Base-by-base conservation (phyloP, 2,797 vertebrate species). In the Amblyopsis hoosieri region DNA sequence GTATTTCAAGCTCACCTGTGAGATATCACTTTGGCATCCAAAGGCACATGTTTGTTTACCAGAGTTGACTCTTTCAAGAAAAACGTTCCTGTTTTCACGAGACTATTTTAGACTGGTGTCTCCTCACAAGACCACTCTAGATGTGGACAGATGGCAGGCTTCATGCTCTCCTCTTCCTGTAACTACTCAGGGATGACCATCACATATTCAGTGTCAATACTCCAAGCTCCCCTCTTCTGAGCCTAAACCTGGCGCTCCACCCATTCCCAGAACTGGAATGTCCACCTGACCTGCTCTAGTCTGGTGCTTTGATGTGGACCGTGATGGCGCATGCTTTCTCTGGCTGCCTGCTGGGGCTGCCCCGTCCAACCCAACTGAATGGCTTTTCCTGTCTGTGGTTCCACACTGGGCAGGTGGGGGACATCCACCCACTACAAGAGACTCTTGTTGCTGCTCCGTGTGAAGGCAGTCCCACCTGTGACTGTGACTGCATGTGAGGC, bases 391-490 rank as follows among this genome's bases (percentile, higher is more conserved):
- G 83, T 89, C 83, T 75, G 63, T 23, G 10, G 54, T 75, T 69
- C 75, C 59, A 71, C 60, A 33, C 54, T 68, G 63, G 60, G 47
- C 42, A 77, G 47, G 29, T 76, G 78, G 67, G 71, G 69, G 71
- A 57, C 78, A 75, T 60, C 12, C 52, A 60, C 49, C 70, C 79
- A 79, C 75, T 79, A 89, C 78, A 90, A 89, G 75, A 83, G 82
- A 54, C 69, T 72, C 78, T 81, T 85, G 78, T 81, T 81, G 74
- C 82, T 69, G 69, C 70, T 72, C 72, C 75, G 64, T 58, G 71
- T 84, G 79, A 85, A 86, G 85, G 80, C 82, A 90, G 90, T 90
- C 77, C 88, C 89, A 90, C 91, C 89, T 92, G 87, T 78, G 79
- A 78, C 60, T 55, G 49, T 65, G 47, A 29, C 71, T 60, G 23